These are phyloP conservation scores for Zootermopsis nevadensis DNA, from an alignment of 2,888 invertebrate species.

Conservation along the genomic window DNA sequence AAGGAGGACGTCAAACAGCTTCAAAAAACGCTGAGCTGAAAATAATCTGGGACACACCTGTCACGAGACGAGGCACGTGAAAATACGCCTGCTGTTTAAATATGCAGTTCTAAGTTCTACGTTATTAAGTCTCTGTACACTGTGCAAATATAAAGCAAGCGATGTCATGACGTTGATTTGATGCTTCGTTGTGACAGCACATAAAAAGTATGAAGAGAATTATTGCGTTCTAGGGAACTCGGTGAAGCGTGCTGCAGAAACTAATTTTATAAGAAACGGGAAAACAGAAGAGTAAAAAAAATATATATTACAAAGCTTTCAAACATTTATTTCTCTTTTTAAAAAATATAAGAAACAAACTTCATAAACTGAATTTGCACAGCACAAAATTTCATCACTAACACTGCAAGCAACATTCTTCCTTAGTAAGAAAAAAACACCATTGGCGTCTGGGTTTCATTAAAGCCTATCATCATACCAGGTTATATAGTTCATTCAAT, in stretches of 20 bases:
- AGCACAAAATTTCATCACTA: neutral
- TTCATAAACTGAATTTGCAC: slow-evolving; percentile 6
- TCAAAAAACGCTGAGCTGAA: too few relatives aligned
- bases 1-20: too few relatives aligned
- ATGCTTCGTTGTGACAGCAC: neutral
- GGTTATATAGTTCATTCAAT: neutral
- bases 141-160: neutral
- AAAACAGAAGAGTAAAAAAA: neutral
- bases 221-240: neutral
- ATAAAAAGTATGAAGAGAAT: neutral
- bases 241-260: neutral
- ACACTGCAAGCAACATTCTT: neutral
- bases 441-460: too few relatives aligned
- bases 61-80: neutral
- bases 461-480: neutral
- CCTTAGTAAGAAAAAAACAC: too few relatives aligned
- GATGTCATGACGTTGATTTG: neutral
- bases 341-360: neutral
- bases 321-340: too few relatives aligned
- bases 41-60: too few relatives aligned
- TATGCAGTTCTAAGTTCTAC: neutral
- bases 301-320: too few relatives aligned
- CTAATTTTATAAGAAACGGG: neutral
- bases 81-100: neutral
- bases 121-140: neutral